Base-by-base conservation (phyloP, 2,888 invertebrate species). In the Cephus pulcher region DNA sequence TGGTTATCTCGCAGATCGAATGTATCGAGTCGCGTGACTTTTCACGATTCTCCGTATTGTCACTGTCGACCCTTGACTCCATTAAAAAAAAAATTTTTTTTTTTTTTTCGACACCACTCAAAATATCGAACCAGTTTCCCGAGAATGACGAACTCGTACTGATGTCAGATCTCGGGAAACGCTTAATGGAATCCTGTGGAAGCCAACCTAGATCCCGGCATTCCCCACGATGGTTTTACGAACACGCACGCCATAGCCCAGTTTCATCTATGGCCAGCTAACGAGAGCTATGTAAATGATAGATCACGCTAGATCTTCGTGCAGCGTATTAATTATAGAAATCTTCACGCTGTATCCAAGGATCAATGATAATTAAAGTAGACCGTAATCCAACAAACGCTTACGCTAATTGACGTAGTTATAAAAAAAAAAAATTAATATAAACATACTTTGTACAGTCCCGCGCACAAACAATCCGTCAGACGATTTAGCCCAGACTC, bases 391-490 rank as follows among this genome's bases (percentile, higher is more conserved):
- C 40, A 23, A 56, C 2, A 56, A 56, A 56, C 9, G 15, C 40
- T 15, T 56, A 56, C 9, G 23, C 23, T 56, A 23, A 56, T 56
- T 23, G 1, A 40, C 6, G 40, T 23, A 23, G 4, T 40, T 40
- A 11, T 15, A 15, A 12, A 40, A 23, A 40, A 40, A 15, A 12
- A 40, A 40, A 4, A 6, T 40, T 56, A 23, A 23, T 23, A 23
- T 6, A 56, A 56, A 56, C 40, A 56, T 74, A 75, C 78, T 73
- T 73, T 12, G 23, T 73, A 32, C 75, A 76, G 34, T 37, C 12
- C 34, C 56, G 69, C 69, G 12, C 74, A 32, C 35, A 73, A 35
- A 69, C 69, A 56, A 68, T 30, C 33, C 15, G 40, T 40, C 23
- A 2, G 40, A 15, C 12, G 40, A 56, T 56, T 9, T 15, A 56